A percentile compares a stretch with the other conserved stretches of the same genome.
These are phyloP conservation scores for Phrixothrix hirtus DNA, from an alignment of 2,888 invertebrate species.

Conservation along the genomic window DNA sequence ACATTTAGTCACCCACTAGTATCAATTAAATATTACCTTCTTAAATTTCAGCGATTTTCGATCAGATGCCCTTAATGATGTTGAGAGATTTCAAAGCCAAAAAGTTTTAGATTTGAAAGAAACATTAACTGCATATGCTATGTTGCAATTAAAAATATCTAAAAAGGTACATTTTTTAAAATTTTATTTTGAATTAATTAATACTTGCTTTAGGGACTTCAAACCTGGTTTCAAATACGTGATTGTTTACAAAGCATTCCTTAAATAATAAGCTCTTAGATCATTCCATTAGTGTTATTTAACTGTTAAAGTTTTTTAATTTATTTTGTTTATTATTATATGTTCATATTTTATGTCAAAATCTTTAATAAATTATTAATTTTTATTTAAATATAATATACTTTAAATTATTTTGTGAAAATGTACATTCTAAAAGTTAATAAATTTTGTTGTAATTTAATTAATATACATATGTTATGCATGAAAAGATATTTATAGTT, in stretches of 20 bases:
- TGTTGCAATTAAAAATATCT: conserved; percentile 73
- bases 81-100: conserved; percentile 73
- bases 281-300: background rate
- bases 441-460: no score
- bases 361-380: background rate
- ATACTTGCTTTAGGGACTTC: conserved; percentile 64
- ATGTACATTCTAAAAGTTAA: no score
- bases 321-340: background rate
- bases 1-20: no score
- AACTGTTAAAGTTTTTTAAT: background rate
- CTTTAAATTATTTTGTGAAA: no score
- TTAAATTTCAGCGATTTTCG: conserved; percentile 67
- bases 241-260: conserved; percentile 76
- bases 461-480: no score
- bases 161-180: conserved; percentile 65
- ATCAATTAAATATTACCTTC: no score
- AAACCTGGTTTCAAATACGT: conserved; percentile 76
- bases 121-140: conserved; percentile 69
- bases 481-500: no score
- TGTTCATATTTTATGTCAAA: background rate
- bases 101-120: conserved; percentile 74
- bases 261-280: conserved; percentile 48
- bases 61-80: conserved; percentile 67
- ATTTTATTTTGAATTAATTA: conserved; percentile 10
- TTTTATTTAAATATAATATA: background rate